A percentile compares a stretch with the other conserved stretches of the same genome.
These are phyloP conservation scores for Aphelinus certus DNA, from an alignment of 1,140 invertebrate species.

Conservation along the genomic window DNA sequence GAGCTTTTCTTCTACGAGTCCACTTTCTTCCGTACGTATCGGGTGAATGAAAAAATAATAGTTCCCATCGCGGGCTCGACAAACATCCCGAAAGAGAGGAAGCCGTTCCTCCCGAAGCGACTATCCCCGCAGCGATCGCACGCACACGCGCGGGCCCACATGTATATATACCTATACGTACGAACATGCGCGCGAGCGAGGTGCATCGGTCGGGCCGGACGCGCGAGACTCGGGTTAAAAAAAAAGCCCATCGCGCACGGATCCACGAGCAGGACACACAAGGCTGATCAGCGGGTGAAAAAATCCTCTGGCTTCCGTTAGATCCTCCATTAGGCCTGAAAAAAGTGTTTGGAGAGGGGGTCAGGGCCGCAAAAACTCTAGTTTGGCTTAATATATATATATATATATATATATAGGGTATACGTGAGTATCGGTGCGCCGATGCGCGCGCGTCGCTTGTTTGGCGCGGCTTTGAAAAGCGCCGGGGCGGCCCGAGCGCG, in stretches of 20 bases:
- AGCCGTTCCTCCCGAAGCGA: too few species aligned
- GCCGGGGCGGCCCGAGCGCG: neutral
- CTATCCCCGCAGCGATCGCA: too few species aligned
- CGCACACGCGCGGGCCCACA: too few species aligned
- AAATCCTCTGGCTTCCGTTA: slow-evolving; percentile 32
- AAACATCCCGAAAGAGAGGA: too few species aligned
- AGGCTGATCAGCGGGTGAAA: neutral
- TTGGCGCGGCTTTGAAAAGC: neutral
- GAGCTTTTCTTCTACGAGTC: too few species aligned
- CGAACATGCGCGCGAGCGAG: too few species aligned
- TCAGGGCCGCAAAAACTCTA: slow-evolving; percentile 10
- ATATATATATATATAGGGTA: slow-evolving; percentile 1
- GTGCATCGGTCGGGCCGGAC: slow-evolving; percentile 1
- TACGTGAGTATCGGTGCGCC: neutral
- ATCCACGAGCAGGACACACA: neutral
- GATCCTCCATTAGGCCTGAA: slow-evolving; percentile 32
- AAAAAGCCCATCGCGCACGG: neutral
- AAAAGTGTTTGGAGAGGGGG: neutral
- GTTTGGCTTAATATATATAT: slow-evolving; percentile 2
- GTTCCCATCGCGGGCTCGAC: too few species aligned
- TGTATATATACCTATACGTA: too few species aligned
- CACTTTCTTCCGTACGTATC: too few species aligned
- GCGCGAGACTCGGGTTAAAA: neutral
- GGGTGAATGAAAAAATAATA: too few species aligned
- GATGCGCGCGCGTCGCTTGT: neutral